Base-by-base conservation (phyloP, 2,888 invertebrate species). In the Drosophila anceps region DNA sequence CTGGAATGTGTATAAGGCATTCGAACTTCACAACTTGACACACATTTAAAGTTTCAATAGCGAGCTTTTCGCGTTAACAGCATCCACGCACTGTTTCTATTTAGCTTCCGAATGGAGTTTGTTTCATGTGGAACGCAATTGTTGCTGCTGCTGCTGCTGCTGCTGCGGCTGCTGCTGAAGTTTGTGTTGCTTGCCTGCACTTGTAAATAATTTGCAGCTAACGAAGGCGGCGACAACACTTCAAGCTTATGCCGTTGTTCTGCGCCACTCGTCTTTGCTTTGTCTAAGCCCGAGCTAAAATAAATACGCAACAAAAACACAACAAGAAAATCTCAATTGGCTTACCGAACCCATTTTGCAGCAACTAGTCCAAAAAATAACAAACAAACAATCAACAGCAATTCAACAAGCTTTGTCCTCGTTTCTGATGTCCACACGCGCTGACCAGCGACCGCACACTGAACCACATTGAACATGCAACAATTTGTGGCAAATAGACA, bases 191-290 rank as follows among this genome's bases (percentile, higher is more conserved):
- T 82, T 81, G 81, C 81, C 69, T 72, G 73, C 90, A 87, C 84
- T 85, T 80, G 80, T 75, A 69, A 75, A 80, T 79, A 78, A 89
- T 82, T 85, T 84, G 78, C 82, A 78, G 73, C 84, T 87, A 85
- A 85, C 84, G 90, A 85, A 85, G 88, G 85, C 84, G 71, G 69
- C 71, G 55, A 58, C 55, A 35, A 51, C 88, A 84, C 84, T 84
- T 67, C 54, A 71, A 64, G 65, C 54, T 62, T 64, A 60, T 50
- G 54, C 44, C 46, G 18, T 20, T 48, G 43, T 24, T 29, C 35
- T 37, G 24, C 63, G 46, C 5, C 58, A 33, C 72, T 73, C 37
- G 43, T 27, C 43, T 33, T 33, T 20, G 58, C 58, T 55, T 69
- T 79, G 70, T 76, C 63, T 61, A 29, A 53, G 54, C 57, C 41